Evolutionary conservation across 2,888 invertebrate genomes (phyloP), one percentile per base, ranked within the genome.

Genomic region (Drosophila subsilvestris): DNA sequence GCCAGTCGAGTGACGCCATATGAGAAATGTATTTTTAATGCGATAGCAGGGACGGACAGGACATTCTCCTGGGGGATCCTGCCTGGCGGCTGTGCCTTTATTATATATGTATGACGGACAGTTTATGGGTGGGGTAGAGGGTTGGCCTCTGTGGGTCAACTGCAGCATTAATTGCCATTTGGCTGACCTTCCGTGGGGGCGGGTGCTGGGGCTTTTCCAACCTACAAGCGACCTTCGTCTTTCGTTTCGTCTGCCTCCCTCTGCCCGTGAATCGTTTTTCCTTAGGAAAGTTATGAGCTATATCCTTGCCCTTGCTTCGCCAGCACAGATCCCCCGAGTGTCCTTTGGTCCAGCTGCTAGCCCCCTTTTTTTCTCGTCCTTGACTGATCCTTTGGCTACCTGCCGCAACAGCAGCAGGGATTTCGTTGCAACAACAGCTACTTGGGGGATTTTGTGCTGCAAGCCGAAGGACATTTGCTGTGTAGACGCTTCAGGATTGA

Each of bases 11-110:
- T 66, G 66, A 49, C 54, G 80, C 60, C 76, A 76, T 66, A 85
- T 85, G 82, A 71, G 74, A 71, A 66, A 85, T 87, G 77, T 72
- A 82, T 81, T 73, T 76, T 82, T 84, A 87, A 82, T 81, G 68
- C 14, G 49, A 55, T 8, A 27, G 50, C n/a, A 8, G 3, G n/a
- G 12, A 32, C 29, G 51, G 2, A 18, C 29, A n/a, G 22, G 22
- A 22, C 22, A 12, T 17, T 27, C 47, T 32, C 49, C 17, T 5
- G 29, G 29, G 50, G 18, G 48, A 5, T 20, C 53, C 37, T 27
- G n/a, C 53, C 37, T 27, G 25, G 14, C 14, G 32, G 14, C 37
- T 37, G 14, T 6, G n/a, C 37, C 37, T 37, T 37, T 12, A 12
- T 37, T 37, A 37, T n/a, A 37, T 14, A 37, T 37, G 37, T 44